Evolutionary conservation across 2,113 vertebrate species (phyloP).

Genomic region (Neogale vison): DNA sequence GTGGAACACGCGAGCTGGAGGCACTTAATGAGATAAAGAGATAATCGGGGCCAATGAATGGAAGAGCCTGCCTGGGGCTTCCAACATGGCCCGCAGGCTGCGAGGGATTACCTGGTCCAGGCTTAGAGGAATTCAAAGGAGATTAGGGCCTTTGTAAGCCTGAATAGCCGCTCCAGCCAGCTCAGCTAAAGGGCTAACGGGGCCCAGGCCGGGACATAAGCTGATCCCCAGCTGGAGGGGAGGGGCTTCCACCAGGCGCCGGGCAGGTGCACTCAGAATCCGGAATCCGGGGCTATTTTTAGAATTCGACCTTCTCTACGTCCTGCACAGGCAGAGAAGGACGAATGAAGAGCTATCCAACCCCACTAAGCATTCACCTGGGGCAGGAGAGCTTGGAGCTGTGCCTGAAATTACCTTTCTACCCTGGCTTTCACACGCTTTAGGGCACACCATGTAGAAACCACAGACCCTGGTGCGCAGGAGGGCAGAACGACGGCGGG

Average conservation of each 20-base stretch:
- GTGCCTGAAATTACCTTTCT: not conserved
- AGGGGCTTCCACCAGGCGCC: not conserved
- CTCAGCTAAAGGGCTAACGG: conserved; percentile 37
- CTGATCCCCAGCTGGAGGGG: conserved; percentile 27
- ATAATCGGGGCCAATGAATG: conserved; percentile 33
- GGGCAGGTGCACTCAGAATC: not conserved
- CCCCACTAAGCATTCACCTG: not conserved
- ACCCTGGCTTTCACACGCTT: not conserved
- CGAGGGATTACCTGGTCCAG: conserved; percentile 24
- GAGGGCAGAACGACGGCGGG: too few relatives aligned
- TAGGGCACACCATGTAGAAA: fast-evolving
- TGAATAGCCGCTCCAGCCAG: conserved; percentile 25
- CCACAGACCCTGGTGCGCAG: not conserved
- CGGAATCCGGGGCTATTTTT: conserved; percentile 29
- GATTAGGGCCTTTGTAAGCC: conserved; percentile 58
- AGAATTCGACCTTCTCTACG: not conserved
- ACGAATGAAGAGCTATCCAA: not conserved
- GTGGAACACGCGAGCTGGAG: not conserved
- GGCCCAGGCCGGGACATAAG: conserved; percentile 7
- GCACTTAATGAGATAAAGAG: conserved; percentile 65
- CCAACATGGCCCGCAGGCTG: not conserved
- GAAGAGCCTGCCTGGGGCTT: not conserved
- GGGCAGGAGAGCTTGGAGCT: not conserved
- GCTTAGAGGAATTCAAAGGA: conserved; percentile 31
- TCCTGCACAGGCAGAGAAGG: not conserved